phyloP scores from a whole-genome alignment of 1,140 invertebrate genomes.

The Papilio dardanus region DNA sequence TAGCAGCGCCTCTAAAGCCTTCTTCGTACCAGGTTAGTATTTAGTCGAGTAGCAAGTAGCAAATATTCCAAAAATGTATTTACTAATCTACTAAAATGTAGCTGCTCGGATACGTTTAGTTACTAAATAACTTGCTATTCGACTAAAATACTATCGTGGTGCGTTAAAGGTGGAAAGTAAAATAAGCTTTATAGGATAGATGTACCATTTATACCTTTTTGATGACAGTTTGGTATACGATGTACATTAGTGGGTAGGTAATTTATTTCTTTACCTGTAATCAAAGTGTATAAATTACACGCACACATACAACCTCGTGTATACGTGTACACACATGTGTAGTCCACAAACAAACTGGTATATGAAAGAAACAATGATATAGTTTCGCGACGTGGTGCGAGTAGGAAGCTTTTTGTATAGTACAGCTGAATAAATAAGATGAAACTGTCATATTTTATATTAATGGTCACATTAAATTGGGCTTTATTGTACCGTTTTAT shows the following conservation, averaged over 20 bases:
- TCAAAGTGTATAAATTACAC: constrained; percentile 38
- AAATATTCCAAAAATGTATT: too few relatives aligned
- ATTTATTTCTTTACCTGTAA: background rate
- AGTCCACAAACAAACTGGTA: constrained; percentile 59
- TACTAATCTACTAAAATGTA: too few relatives aligned
- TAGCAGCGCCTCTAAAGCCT: too few relatives aligned
- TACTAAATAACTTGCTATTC: too few relatives aligned
- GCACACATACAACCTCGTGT: constrained; percentile 35
- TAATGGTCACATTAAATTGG: background rate
- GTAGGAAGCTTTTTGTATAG: constrained; percentile 61
- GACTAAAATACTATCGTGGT: too few relatives aligned
- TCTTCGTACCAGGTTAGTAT: too few relatives aligned
- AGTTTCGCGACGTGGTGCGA: constrained; percentile 64
- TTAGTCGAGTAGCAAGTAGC: too few relatives aligned
- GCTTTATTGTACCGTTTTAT: background rate
- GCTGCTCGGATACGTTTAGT: too few relatives aligned
- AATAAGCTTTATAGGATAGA: too few relatives aligned
- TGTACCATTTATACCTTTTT: too few relatives aligned
- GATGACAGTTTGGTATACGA: background rate
- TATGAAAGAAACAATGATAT: constrained; percentile 72
- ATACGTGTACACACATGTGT: constrained; percentile 37
- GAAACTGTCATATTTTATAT: constrained; percentile 32
- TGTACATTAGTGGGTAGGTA: background rate
- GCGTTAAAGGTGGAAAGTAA: too few relatives aligned
- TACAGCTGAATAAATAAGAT: constrained; percentile 52